Evolutionary conservation across 2,797 vertebrate genomes (phyloP).

Genomic region (Aeoliscus strigatus): DNA sequence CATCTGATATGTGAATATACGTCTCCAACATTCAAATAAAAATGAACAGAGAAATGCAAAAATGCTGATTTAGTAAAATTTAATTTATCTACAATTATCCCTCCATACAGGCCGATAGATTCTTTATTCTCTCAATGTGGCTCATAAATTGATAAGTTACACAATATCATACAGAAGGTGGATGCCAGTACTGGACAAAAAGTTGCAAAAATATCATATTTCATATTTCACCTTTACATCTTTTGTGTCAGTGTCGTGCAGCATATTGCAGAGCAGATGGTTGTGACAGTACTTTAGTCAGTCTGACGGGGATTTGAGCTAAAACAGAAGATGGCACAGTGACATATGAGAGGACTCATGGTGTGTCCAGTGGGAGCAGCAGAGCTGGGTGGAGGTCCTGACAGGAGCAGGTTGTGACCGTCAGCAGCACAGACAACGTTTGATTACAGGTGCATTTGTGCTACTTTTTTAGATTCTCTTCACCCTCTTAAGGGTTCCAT

Average conservation of each 20-base stretch:
- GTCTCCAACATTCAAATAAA: slow-evolving; percentile 3
- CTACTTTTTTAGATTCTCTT: slow-evolving; percentile 10
- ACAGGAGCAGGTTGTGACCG: slow-evolving; percentile 8
- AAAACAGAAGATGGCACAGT: slow-evolving; percentile 10
- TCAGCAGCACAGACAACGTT: too few species aligned
- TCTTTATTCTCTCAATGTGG: slow-evolving; percentile 77
- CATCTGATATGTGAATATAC: too few species aligned
- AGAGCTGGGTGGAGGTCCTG: neutral
- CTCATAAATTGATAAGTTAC: slow-evolving; percentile 90
- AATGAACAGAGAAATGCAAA: neutral
- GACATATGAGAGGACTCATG: too few species aligned
- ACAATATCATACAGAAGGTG: slow-evolving; percentile 76
- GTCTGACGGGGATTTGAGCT: slow-evolving; percentile 11
- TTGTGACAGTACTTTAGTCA: slow-evolving; percentile 8
- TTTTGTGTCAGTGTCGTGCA: slow-evolving; percentile 65
- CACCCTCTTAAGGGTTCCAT: too few species aligned
- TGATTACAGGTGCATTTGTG: slow-evolving; percentile 13
- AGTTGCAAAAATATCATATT: slow-evolving; percentile 67
- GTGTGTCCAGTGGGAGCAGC: too few species aligned
- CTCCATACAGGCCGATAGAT: slow-evolving; percentile 58
- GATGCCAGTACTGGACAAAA: slow-evolving; percentile 64
- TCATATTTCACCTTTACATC: slow-evolving; percentile 52
- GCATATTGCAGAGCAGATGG: slow-evolving; percentile 62
- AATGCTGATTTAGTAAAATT: slow-evolving; percentile 63
- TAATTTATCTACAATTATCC: slow-evolving; percentile 67